Evolutionary conservation across 2,888 invertebrate species (phyloP).

Genomic region (Pseudococcus viburni): DNA sequence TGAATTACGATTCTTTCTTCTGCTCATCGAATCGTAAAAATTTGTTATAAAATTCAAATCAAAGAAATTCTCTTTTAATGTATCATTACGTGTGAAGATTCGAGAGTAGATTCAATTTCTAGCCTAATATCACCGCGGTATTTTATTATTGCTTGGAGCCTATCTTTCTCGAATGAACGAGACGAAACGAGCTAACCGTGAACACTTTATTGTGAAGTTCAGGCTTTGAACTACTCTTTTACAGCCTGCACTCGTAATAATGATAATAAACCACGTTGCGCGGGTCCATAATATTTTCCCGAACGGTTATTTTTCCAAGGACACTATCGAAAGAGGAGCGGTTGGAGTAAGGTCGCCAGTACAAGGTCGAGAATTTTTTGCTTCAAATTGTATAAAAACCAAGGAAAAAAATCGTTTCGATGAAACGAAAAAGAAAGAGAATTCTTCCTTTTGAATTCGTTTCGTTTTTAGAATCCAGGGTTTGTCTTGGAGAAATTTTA

Average conservation of each 20-base stretch:
- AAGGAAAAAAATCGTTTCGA: background rate
- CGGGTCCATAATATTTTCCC: conserved; percentile 54
- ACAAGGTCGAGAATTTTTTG: conserved; percentile 48
- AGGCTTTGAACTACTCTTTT: conserved; percentile 32
- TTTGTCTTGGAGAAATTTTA: background rate
- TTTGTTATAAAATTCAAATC: too few relatives aligned
- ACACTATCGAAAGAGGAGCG: conserved; percentile 34
- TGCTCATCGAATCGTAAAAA: too few relatives aligned
- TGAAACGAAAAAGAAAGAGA: background rate
- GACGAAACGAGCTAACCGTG: conserved; percentile 30
- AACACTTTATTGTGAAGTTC: conserved; percentile 42
- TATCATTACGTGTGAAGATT: background rate
- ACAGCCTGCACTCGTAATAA: conserved; percentile 36
- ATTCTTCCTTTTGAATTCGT: background rate
- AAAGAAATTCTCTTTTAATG: too few relatives aligned
- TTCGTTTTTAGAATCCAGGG: background rate
- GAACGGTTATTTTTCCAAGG: conserved; percentile 55
- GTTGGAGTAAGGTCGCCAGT: conserved; percentile 45
- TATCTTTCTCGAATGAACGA: conserved; percentile 30
- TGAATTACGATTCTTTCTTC: too few relatives aligned
- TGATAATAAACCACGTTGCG: conserved; percentile 52
- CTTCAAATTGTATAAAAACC: background rate
- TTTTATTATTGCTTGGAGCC: conserved; percentile 29
- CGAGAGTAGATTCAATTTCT: conserved; percentile 24
- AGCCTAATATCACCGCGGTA: background rate